Evolutionary conservation across 1,140 invertebrate species (phyloP).

Genomic region (Drusus annulatus): DNA sequence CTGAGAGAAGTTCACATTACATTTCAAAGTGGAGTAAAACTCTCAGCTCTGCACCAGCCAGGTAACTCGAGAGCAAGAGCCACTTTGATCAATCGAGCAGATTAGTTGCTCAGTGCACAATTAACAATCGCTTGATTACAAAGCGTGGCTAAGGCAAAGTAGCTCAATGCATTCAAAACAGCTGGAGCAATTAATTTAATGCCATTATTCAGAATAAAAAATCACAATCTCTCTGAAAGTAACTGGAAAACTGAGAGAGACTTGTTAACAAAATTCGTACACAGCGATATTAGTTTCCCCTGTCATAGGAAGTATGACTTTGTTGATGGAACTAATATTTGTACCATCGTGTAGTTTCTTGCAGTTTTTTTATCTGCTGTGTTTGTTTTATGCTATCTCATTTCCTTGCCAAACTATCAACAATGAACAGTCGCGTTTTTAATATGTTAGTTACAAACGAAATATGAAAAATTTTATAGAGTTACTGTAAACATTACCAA

Average conservation of each 20-base stretch:
- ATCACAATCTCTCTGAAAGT: constrained; percentile 4
- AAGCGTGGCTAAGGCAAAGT: not conserved
- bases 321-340: not conserved
- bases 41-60: not conserved
- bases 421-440: too few species aligned
- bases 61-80: not conserved
- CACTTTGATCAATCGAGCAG: not conserved
- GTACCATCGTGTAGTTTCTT: too few species aligned
- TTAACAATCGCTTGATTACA: constrained; percentile 20
- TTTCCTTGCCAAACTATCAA: too few species aligned
- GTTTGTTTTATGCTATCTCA: too few species aligned
- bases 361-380: too few species aligned
- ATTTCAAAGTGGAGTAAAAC: not conserved
- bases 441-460: too few species aligned
- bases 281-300: not conserved
- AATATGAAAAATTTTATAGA: too few species aligned
- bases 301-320: not conserved
- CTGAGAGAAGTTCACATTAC: not conserved
- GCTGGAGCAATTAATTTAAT: constrained; percentile 24
- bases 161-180: constrained; percentile 24
- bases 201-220: constrained; percentile 15
- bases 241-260: constrained; percentile 19
- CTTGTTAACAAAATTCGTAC: not conserved
- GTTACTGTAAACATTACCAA: too few species aligned
- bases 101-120: not conserved